A percentile compares a stretch with the other conserved stretches of the same genome.
Evolutionary conservation across 2,113 vertebrate genomes (phyloP).

Genomic region (Neotoma lepida): DNA sequence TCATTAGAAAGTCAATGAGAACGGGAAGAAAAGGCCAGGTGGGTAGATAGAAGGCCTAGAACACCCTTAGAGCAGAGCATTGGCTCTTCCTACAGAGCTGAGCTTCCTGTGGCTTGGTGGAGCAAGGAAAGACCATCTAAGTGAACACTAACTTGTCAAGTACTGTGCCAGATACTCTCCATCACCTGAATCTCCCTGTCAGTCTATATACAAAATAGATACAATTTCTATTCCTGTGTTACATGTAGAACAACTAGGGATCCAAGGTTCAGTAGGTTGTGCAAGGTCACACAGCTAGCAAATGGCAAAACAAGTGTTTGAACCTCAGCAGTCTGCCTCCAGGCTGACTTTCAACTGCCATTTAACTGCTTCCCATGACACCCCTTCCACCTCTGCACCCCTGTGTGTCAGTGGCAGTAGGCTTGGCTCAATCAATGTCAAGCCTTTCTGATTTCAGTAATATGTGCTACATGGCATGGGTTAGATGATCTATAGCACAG

Average conservation of each 20-base stretch:
- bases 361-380: neutral
- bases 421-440: neutral
- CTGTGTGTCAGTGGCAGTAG: neutral
- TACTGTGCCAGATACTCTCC: neutral
- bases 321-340: neutral
- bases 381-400: no score
- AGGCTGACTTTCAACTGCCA: neutral
- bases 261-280: neutral
- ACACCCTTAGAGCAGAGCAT: neutral
- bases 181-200: neutral
- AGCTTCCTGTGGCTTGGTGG: neutral
- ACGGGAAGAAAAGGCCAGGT: neutral
- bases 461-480: neutral
- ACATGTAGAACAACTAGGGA: neutral
- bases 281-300: neutral
- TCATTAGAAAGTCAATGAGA: constrained; percentile 24
- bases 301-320: neutral
- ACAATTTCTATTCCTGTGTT: neutral
- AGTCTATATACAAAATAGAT: neutral
- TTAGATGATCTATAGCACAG: neutral
- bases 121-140: neutral
- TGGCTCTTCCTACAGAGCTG: neutral
- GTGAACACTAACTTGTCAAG: neutral
- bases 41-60: neutral
- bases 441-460: neutral